Base-by-base conservation (phyloP, 2,797 vertebrate genomes). In the Antrozous pallidus region DNA sequence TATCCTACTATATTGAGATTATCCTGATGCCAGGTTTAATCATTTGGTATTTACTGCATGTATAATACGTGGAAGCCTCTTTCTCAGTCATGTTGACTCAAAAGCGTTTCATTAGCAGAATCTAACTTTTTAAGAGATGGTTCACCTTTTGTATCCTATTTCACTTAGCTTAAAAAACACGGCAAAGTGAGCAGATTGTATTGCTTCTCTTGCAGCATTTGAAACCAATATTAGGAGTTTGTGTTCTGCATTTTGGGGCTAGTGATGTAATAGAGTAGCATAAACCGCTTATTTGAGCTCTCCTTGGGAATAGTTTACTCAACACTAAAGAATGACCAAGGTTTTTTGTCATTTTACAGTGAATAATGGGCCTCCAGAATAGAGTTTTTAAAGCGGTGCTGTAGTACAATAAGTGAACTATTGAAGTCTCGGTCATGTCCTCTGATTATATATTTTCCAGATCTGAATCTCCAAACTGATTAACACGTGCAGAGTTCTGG, bases 131-230 rank as follows among this genome's bases (percentile, higher is more conserved):
- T 33, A 81, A n/a, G 65, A 77, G 7, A 28, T 80, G 2, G 61
- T 94, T 89, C 2, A 65, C 82, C 67, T 85, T 95, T 91, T 65
- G 70, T 80, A 92, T 91, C 80, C 89, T 87, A 92, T 91, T 95
- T 96, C 70, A 45, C 65, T 86, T 86, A 70, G 51, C 31, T 85
- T 79, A 47, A 90, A 75, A 94, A 90, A 79, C 88, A 78, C 38
- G 42, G 17, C 79, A 88, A 51, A 8, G n/a, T 90, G 56, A 93
- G 36, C 79, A 80, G 83, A 93, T 65, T 86, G 17, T 95, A 54
- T 56, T 96, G 88, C 74, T 93, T 80, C 33, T 74, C 45, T 74
- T n/a, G 40, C 85, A 94, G 31, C 67, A 80, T 93, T 96, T 89
- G 78, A 96, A 85, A 85, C 87, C 65, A 88, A 16, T 90, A 94